Evolutionary conservation across 1,140 invertebrate species (phyloP), one percentile per base, ranked within the genome.

Genomic region (Theocolax elegans): DNA sequence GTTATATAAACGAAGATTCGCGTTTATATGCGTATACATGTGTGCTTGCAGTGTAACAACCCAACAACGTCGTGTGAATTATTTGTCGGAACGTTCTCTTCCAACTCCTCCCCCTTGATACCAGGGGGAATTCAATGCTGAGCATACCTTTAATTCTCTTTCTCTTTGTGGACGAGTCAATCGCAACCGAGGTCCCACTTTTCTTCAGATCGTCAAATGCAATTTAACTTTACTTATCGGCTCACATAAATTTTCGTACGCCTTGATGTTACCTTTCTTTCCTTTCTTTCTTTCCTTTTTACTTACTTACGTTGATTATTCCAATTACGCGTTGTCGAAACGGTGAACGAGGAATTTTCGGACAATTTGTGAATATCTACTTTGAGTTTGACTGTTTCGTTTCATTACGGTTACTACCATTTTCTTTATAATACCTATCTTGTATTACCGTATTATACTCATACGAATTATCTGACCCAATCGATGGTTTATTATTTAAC

Each of bases 51-150:
- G n/a, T n/a, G n/a, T n/a, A n/a, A n/a, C n/a, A n/a, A n/a, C n/a
- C n/a, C n/a, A n/a, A n/a, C n/a, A n/a, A n/a, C n/a, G n/a, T n/a
- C 54, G 54, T 51, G 65, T 54, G 54, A 67, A 67, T 67, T 59
- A 67, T 67, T 67, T 35, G 59, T 44, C 27, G 53, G 31, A 35
- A 35, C 31, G 10, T 35, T 6, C 4, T 35, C 10, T 35, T 35
- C 31, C 4, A 35, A 35, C 4, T 35, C 31, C 10, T 35, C 4
- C 10, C 10, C 10, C 31, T 4, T 35, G 10, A 6, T 35, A 10
- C 31, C 31, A 35, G 7, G 4, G 53, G 12, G 54, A 58, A 58
- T 40, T 48, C 46, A 27, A 8, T 31, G 35, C 23, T 13, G 49
- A 6, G 38, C 64, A 58, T 46, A 58, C 64, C 53, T 46, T 54